Evolutionary conservation across 1,140 invertebrate genomes (phyloP).

Genomic region (Drosophila seguyi): DNA sequence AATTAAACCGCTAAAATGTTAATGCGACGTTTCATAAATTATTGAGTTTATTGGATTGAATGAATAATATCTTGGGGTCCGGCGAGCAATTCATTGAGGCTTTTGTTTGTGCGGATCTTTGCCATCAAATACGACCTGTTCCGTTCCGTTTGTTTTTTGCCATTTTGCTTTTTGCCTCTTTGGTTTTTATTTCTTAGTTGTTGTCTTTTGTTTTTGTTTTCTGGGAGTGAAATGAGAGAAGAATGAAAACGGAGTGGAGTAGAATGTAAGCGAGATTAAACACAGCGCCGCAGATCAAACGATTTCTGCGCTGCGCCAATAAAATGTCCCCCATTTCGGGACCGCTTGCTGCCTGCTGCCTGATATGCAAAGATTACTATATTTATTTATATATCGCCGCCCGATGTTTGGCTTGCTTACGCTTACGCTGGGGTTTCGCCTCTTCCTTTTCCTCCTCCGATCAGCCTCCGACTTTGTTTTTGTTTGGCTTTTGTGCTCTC

Average conservation of each 20-base stretch:
- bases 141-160: constrained; percentile 28
- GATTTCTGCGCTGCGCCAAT: constrained; percentile 78
- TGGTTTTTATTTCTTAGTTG: constrained; percentile 15
- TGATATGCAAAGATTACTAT: constrained; percentile 78
- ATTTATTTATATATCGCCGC: constrained; percentile 79
- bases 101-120: constrained; percentile 27
- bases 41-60: constrained; percentile 41
- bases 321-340: constrained; percentile 74
- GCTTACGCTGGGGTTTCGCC: constrained; percentile 60
- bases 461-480: constrained; percentile 52
- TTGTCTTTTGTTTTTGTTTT: constrained; percentile 13
- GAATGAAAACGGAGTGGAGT: constrained; percentile 42
- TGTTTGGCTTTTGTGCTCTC: constrained; percentile 38
- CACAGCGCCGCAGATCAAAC: constrained; percentile 71
- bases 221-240: constrained; percentile 37
- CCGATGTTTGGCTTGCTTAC: constrained; percentile 76
- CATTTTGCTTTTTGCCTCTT: constrained; percentile 5
- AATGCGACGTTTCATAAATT: constrained; percentile 45
- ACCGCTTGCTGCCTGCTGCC: constrained; percentile 54
- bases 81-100: constrained; percentile 42
- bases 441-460: constrained; percentile 28
- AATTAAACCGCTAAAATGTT: constrained; percentile 30
- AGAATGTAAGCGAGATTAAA: constrained; percentile 47
- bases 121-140: constrained; percentile 37
- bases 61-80: constrained; percentile 24